Conservation (phyloP, 2,888 invertebrate species). For the Hesperia comma region DNA sequence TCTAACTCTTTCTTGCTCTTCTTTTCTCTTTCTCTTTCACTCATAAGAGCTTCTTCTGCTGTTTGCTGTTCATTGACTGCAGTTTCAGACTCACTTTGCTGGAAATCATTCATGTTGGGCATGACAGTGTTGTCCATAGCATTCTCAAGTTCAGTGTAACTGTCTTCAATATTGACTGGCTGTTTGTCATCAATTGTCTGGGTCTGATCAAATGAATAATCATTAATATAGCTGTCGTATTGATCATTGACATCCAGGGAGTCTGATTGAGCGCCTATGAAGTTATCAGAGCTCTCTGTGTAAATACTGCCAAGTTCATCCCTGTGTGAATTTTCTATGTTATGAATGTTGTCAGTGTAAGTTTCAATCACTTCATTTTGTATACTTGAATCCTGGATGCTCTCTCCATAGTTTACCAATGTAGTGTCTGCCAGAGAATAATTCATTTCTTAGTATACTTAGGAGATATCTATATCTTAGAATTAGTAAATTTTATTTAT, state of each 20-base stretch:
- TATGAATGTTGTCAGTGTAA: conserved; percentile 66
- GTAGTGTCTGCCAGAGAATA: conserved; percentile 65
- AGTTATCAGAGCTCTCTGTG: conserved; percentile 63
- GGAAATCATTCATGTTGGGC: conserved; percentile 62
- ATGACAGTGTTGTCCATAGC: conserved; percentile 50
- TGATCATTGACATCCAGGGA: conserved; percentile 59
- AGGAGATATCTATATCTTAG: not conserved
- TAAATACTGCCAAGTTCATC: conserved; percentile 78
- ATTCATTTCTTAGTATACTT: not conserved
- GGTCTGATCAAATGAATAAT: conserved; percentile 67
- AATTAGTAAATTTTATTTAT: not conserved
- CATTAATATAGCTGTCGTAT: conserved; percentile 72
- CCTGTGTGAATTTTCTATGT: conserved; percentile 60
- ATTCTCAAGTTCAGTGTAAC: conserved; percentile 48
- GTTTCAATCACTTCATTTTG: conserved; percentile 67
- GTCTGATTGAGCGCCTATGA: conserved; percentile 36
- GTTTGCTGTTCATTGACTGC: conserved; percentile 65
- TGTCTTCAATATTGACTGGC: conserved; percentile 52
- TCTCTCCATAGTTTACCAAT: conserved; percentile 73
- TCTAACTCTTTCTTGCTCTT: conserved; percentile 93
- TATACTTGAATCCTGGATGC: conserved; percentile 52
- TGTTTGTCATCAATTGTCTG: conserved; percentile 54
- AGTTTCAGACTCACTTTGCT: conserved; percentile 57
- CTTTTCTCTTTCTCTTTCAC: conserved; percentile 86
- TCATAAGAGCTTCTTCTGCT: conserved; percentile 72